Evolutionary conservation across 1,140 invertebrate genomes (phyloP).

Genomic region (Venturia canescens): DNA sequence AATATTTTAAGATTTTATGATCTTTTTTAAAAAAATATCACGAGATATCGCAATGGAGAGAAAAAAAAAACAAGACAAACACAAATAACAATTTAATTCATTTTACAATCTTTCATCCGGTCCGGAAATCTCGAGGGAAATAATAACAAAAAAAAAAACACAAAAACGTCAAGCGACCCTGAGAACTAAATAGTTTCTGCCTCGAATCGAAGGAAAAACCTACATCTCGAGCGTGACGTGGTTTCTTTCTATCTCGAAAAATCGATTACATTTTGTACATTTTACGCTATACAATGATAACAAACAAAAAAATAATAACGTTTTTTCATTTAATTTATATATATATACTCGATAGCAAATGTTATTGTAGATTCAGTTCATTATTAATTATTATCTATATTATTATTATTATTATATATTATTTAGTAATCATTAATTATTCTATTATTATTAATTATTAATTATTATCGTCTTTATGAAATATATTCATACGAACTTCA

Average conservation of each 20-base stretch:
- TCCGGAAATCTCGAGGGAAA: background rate
- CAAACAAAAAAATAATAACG: constrained; percentile 39
- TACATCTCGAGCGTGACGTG: constrained; percentile 63
- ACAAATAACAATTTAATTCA: background rate
- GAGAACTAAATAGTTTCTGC: no score
- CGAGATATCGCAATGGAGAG: background rate
- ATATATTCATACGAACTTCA: background rate
- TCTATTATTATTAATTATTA: constrained; percentile 56
- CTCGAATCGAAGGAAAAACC: constrained; percentile 47
- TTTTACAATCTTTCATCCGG: no score
- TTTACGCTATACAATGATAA: constrained; percentile 59
- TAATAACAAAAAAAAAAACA: constrained; percentile 44
- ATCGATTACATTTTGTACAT: constrained; percentile 70
- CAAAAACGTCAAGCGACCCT: no score
- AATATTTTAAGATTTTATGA: background rate
- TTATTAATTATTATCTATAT: constrained; percentile 64
- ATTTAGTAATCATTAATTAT: no score
- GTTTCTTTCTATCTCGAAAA: constrained; percentile 61
- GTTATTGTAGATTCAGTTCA: constrained; percentile 70
- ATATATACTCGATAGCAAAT: constrained; percentile 64
- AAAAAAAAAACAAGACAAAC: background rate
- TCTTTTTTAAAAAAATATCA: background rate
- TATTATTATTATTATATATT: no score
- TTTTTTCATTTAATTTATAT: constrained; percentile 70
- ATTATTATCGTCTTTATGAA: constrained; percentile 24